Evolutionary conservation across 2,797 vertebrate species (phyloP).

Genomic region (Bradypodion ventrale): DNA sequence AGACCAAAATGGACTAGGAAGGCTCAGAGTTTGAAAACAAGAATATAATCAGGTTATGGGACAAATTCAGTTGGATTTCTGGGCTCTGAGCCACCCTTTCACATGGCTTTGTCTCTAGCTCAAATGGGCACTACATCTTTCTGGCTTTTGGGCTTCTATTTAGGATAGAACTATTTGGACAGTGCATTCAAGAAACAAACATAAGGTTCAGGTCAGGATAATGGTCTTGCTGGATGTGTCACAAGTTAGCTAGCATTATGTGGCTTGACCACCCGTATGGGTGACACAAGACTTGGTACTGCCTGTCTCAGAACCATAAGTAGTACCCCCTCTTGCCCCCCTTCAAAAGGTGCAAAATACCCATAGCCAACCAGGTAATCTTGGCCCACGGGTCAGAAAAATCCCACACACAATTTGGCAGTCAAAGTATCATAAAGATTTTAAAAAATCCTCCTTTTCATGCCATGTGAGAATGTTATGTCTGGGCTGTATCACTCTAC

Average conservation of each 20-base stretch:
- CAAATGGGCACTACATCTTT: conserved; percentile 51
- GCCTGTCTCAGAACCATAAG: too few relatives aligned
- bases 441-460: too few relatives aligned
- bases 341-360: too few relatives aligned
- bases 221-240: conserved; percentile 9
- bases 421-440: too few relatives aligned
- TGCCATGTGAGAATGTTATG: too few relatives aligned
- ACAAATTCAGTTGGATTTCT: conserved; percentile 45
- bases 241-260: neutral
- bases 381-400: too few relatives aligned
- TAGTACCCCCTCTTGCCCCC: too few relatives aligned
- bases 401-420: too few relatives aligned
- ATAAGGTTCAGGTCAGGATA: conserved; percentile 39
- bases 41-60: conserved; percentile 35
- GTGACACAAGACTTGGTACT: too few relatives aligned
- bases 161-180: conserved; percentile 20
- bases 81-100: conserved; percentile 35
- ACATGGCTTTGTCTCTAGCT: conserved; percentile 45
- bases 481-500: too few relatives aligned
- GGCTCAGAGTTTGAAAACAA: conserved; percentile 47
- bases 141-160: conserved; percentile 32
- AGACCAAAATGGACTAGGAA: conserved; percentile 51
- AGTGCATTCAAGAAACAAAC: conserved; percentile 53
- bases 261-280: too few relatives aligned
- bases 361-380: too few relatives aligned